These are phyloP conservation scores for Drosophila ananassae DNA, from an alignment of 1,140 invertebrate species.

Conservation along the genomic window DNA sequence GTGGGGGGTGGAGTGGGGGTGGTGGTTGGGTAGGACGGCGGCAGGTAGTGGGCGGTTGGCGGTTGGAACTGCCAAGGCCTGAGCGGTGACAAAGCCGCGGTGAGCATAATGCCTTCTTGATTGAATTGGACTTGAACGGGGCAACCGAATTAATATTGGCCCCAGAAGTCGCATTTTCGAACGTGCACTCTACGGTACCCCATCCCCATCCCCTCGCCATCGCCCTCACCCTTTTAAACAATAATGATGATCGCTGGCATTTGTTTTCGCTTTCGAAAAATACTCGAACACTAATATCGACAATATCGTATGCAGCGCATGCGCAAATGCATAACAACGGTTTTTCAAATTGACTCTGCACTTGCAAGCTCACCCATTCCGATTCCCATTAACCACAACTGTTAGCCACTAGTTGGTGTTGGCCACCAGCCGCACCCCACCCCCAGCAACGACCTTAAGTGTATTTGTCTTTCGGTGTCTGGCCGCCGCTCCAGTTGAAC, in stretches of 20 bases:
- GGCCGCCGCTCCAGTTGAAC: slow-evolving; percentile 51
- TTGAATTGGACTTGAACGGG: slow-evolving; percentile 65
- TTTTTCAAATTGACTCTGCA: slow-evolving; percentile 62
- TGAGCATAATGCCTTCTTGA: slow-evolving; percentile 78
- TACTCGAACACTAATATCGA: slow-evolving; percentile 39
- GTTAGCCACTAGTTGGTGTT: neutral
- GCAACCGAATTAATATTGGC: slow-evolving; percentile 76
- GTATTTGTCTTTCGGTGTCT: slow-evolving; percentile 20
- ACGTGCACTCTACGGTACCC: slow-evolving; percentile 45
- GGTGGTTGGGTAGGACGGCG: slow-evolving; percentile 7
- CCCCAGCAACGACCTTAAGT: slow-evolving; percentile 53
- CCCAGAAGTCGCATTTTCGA: slow-evolving; percentile 70
- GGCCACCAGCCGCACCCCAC: slow-evolving; percentile 1
- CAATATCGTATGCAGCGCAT: slow-evolving; percentile 75
- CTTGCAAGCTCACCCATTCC: slow-evolving; percentile 65
- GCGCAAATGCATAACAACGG: slow-evolving; percentile 82
- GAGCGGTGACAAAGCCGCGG: slow-evolving; percentile 62
- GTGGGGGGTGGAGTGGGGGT: neutral
- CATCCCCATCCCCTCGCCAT: slow-evolving; percentile 5
- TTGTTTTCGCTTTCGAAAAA: slow-evolving; percentile 74
- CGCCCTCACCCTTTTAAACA: neutral
- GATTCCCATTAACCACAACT: slow-evolving; percentile 30
- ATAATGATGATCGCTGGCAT: slow-evolving; percentile 53
- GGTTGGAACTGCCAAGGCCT: slow-evolving; percentile 53
- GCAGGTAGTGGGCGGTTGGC: slow-evolving; percentile 10